Conservation (phyloP, 2,113 vertebrate species). For the Columbina picui region DNA sequence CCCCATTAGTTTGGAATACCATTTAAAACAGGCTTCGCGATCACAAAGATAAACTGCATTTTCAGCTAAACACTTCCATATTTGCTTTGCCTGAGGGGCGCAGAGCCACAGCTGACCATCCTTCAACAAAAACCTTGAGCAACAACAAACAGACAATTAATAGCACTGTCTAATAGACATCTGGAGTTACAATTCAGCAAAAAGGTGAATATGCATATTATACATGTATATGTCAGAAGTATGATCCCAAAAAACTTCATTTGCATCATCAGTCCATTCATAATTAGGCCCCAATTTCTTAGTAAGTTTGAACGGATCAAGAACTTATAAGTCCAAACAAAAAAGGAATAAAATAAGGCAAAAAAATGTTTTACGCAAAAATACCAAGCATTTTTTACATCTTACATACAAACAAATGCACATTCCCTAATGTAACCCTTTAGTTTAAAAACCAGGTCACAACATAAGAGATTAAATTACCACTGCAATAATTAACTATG, state of each 20-base stretch:
- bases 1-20: constrained; percentile 99
- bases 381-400: neutral
- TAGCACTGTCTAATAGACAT: constrained; percentile 33
- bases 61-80: constrained; percentile 99
- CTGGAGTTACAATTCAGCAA: constrained; percentile 18
- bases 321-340: neutral
- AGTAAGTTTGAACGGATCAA: neutral
- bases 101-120: constrained; percentile 98
- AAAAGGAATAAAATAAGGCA: neutral
- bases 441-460: neutral
- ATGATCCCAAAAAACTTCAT: neutral
- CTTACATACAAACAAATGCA: neutral
- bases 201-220: neutral
- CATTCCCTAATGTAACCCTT: neutral
- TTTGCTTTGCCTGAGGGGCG: constrained; percentile 98
- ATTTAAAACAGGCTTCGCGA: constrained; percentile 99
- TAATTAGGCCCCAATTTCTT: neutral
- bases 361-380: neutral
- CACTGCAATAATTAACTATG: neutral
- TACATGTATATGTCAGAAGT: neutral
- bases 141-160: constrained; percentile 69
- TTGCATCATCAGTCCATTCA: neutral
- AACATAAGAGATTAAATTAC: neutral
- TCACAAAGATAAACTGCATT: constrained; percentile 98
- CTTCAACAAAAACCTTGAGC: constrained; percentile 92